These are phyloP conservation scores for Clupea harengus DNA, from an alignment of 2,113 vertebrate genomes.

Conservation along the genomic window DNA sequence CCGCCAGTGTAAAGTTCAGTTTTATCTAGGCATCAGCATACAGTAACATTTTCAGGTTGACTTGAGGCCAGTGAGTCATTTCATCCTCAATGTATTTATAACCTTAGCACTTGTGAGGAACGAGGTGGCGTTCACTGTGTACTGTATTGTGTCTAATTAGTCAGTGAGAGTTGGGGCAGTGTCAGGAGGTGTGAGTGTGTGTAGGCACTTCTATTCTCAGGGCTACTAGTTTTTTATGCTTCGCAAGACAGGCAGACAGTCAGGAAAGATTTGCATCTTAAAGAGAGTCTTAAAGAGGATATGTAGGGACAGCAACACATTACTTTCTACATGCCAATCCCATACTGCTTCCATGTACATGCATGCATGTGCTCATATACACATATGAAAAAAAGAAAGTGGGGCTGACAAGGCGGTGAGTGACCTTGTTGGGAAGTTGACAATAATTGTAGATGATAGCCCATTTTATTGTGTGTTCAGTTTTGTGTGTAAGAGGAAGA, in stretches of 20 bases:
- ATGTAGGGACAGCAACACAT: neutral
- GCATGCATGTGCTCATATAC: neutral
- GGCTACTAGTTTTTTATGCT: too few relatives aligned
- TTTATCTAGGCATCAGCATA: neutral
- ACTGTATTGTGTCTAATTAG: neutral
- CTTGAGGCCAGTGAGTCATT: neutral
- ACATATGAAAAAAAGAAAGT: neutral
- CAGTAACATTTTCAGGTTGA: neutral
- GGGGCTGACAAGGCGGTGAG: neutral
- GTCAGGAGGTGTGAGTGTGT: neutral
- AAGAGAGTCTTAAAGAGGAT: too few relatives aligned
- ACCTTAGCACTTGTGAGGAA: neutral
- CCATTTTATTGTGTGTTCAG: neutral
- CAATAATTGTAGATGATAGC: neutral
- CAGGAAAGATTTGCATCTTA: neutral
- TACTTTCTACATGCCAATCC: neutral
- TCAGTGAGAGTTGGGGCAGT: neutral
- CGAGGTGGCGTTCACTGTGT: neutral
- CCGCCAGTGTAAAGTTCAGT: neutral
- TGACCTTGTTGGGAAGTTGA: neutral
- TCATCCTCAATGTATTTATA: neutral
- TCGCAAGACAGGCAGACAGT: neutral
- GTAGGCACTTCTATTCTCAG: neutral
- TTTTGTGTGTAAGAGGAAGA: neutral
- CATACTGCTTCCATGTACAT: neutral